Evolutionary conservation across 2,113 vertebrate species (phyloP).

Genomic region (Hucho hucho): DNA sequence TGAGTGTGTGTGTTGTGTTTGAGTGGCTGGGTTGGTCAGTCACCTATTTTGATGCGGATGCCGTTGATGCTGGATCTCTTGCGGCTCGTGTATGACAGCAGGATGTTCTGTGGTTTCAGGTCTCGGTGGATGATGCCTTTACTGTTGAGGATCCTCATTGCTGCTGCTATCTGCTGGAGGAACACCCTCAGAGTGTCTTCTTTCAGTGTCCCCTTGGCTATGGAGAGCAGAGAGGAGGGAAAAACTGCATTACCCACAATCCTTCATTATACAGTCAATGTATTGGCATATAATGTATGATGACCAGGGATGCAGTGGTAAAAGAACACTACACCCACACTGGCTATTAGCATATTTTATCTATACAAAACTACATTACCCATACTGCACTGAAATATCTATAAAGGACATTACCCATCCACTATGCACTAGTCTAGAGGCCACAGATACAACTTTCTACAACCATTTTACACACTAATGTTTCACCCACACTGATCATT

Average conservation of each 20-base stretch:
- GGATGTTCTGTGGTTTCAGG: conserved; percentile 95
- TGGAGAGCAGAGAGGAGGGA: background rate
- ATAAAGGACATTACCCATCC: too few relatives aligned
- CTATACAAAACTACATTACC: background rate
- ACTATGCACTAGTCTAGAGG: too few relatives aligned
- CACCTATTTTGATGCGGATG: conserved; percentile 96
- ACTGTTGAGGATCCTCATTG: conserved; percentile 91
- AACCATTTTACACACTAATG: too few relatives aligned
- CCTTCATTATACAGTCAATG: too few relatives aligned
- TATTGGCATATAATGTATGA: too few relatives aligned
- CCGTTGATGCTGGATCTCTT: conserved; percentile 84
- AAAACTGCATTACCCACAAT: background rate
- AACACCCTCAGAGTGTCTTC: conserved; percentile 94
- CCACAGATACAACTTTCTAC: too few relatives aligned
- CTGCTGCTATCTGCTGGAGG: conserved; percentile 94
- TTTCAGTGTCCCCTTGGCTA: conserved; percentile 92
- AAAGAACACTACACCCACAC: too few relatives aligned
- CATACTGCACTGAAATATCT: background rate
- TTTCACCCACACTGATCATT: background rate
- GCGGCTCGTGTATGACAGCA: conserved; percentile 84
- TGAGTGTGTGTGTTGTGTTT: too few relatives aligned
- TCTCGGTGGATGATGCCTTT: conserved; percentile 97
- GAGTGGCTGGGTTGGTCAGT: background rate
- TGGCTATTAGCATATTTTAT: too few relatives aligned
- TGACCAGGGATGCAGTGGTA: too few relatives aligned